A percentile compares a stretch with the other conserved stretches of the same genome.
phyloP scores from a whole-genome alignment of 2,888 invertebrate genomes.

The Nyleta sp. region DNA sequence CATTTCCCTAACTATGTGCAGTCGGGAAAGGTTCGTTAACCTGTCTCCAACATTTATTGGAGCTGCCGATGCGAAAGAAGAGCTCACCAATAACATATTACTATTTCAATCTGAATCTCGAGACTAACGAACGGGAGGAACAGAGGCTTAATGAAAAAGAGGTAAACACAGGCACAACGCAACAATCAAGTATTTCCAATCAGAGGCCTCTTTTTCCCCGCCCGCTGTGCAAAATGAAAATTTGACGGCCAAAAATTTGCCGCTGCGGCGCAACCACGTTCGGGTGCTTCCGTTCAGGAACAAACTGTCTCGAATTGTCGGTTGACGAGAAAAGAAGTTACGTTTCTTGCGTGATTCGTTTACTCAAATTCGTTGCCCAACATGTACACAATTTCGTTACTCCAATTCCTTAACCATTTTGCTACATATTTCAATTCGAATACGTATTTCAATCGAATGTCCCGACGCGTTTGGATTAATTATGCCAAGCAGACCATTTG shows the following conservation, averaged over 20 bases:
- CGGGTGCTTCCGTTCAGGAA: no score
- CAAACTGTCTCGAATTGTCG: no score
- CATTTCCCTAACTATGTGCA: constrained; percentile 69
- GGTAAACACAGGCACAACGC: constrained; percentile 46
- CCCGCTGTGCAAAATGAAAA: constrained; percentile 49
- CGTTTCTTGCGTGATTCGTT: no score
- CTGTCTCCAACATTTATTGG: constrained; percentile 80
- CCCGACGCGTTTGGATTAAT: no score
- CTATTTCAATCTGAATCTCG: constrained; percentile 76
- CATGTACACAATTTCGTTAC: no score
- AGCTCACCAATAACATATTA: constrained; percentile 79
- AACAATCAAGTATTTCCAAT: constrained; percentile 52
- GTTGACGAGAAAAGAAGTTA: no score
- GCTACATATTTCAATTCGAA: no score
- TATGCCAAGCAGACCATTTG: no score
- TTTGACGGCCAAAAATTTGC: constrained; percentile 15
- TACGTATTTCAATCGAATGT: no score
- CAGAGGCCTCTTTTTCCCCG: constrained; percentile 23
- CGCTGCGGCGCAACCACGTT: no score
- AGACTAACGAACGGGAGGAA: constrained; percentile 57
- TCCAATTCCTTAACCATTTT: no score
- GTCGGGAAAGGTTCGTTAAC: constrained; percentile 79
- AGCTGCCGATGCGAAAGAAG: constrained; percentile 75
- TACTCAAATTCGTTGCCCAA: no score
- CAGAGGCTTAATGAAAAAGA: constrained; percentile 51